These are phyloP conservation scores for Drosophila tanythrix DNA, from an alignment of 2,888 invertebrate species.

Conservation along the genomic window DNA sequence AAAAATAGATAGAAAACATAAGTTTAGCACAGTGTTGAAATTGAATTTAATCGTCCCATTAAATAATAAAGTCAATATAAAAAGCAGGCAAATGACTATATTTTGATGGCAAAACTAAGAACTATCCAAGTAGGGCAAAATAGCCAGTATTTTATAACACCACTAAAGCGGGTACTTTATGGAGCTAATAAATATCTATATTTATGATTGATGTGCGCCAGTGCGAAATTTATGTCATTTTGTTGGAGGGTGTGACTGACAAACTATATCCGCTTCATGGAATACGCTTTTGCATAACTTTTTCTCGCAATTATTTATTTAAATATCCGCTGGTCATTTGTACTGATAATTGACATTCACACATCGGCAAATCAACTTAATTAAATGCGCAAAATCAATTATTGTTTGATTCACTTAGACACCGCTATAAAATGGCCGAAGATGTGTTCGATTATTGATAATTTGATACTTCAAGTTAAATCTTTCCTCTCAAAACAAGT, in stretches of 20 bases:
- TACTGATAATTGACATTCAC: slow-evolving; percentile 16
- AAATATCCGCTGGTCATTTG: slow-evolving; percentile 15
- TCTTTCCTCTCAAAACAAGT: not conserved
- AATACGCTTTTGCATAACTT: slow-evolving; percentile 24
- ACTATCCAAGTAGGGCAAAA: not conserved
- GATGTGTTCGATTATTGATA: not conserved
- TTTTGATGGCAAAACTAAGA: not conserved
- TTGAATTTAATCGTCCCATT: not conserved
- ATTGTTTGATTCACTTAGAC: too few species aligned
- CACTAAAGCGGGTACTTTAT: slow-evolving; percentile 4
- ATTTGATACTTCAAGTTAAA: not conserved
- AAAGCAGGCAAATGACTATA: not conserved
- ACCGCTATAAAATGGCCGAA: not conserved
- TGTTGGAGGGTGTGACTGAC: not conserved
- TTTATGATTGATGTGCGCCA: slow-evolving; percentile 27
- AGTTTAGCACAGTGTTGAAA: not conserved
- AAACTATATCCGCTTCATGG: slow-evolving; percentile 11
- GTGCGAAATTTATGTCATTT: slow-evolving; percentile 28
- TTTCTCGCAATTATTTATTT: slow-evolving; percentile 25
- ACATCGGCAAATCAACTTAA: not conserved
- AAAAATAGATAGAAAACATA: not conserved
- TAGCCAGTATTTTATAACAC: not conserved
- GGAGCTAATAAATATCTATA: slow-evolving; percentile 16
- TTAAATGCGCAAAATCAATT: not conserved
- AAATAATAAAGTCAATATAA: not conserved